A percentile compares a stretch with the other conserved stretches of the same genome.
Conservation (phyloP, 30 jellyfish, hydroid and myxozoan species). For the Hydra vulgaris region DNA sequence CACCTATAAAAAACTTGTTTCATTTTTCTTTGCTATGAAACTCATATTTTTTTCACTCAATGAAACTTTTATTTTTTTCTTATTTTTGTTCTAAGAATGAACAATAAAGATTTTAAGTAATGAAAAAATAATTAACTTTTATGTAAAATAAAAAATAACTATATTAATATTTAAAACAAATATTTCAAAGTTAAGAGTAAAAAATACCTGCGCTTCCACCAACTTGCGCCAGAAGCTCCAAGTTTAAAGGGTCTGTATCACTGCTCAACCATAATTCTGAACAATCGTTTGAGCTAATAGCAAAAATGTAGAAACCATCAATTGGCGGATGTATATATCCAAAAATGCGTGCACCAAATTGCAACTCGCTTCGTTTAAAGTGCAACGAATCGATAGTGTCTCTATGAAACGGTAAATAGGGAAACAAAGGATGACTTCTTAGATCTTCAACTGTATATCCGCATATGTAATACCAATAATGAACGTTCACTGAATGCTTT, state of each 20-base stretch:
- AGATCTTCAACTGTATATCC: constrained; percentile 54
- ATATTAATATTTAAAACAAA: too few relatives aligned
- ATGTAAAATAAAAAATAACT: too few relatives aligned
- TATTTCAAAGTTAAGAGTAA: neutral
- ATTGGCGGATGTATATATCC: constrained; percentile 40
- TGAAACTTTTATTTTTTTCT: too few relatives aligned
- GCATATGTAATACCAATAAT: constrained; percentile 65
- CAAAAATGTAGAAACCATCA: constrained; percentile 46
- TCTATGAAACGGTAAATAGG: constrained; percentile 62
- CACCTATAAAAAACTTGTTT: too few relatives aligned
- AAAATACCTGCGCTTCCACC: constrained; percentile 58
- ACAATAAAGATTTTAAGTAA: too few relatives aligned
- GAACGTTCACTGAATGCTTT: constrained; percentile 24
- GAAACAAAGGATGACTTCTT: constrained; percentile 67
- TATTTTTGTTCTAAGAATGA: too few relatives aligned
- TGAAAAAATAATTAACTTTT: too few relatives aligned
- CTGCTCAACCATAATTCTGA: constrained; percentile 67
- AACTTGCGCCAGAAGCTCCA: constrained; percentile 31
- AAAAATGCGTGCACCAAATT: constrained; percentile 58
- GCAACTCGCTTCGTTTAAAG: constrained; percentile 28
- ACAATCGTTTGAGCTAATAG: constrained; percentile 60
- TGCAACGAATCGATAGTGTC: constrained; percentile 19
- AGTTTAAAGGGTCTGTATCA: constrained; percentile 45
- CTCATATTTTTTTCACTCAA: too few relatives aligned
- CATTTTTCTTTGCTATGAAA: too few relatives aligned